These are phyloP conservation scores for Eufriesea mexicana DNA, from an alignment of 1,140 invertebrate genomes.

Conservation along the genomic window DNA sequence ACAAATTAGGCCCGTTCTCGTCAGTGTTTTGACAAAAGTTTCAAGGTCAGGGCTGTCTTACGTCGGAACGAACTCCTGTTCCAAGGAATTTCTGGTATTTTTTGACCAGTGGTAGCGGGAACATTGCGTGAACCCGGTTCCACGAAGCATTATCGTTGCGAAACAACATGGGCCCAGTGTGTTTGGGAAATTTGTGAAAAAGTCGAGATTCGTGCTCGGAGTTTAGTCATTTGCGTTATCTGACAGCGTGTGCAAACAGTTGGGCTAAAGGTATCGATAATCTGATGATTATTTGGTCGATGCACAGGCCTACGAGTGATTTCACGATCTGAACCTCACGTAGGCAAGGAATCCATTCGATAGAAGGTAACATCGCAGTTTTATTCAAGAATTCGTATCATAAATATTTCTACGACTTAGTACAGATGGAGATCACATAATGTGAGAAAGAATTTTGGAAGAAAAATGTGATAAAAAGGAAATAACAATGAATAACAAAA, in stretches of 20 bases:
- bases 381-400: no score
- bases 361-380: no score
- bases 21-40: neutral
- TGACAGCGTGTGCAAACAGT: neutral
- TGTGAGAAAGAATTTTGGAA: no score
- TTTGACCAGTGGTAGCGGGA: neutral
- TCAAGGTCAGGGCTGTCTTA: neutral
- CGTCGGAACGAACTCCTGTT: neutral
- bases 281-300: neutral
- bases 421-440: no score
- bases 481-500: no score
- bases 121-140: neutral
- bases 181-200: neutral
- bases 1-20: neutral
- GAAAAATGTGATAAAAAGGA: no score
- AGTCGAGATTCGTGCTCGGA: neutral
- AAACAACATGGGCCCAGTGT: neutral
- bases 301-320: neutral
- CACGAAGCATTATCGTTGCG: neutral
- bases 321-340: no score
- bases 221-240: slow-evolving; percentile 42
- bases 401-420: no score
- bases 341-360: no score
- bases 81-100: neutral
- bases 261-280: slow-evolving; percentile 16